Base-by-base conservation (phyloP, 2,888 invertebrate species). In the Eurois occulta region DNA sequence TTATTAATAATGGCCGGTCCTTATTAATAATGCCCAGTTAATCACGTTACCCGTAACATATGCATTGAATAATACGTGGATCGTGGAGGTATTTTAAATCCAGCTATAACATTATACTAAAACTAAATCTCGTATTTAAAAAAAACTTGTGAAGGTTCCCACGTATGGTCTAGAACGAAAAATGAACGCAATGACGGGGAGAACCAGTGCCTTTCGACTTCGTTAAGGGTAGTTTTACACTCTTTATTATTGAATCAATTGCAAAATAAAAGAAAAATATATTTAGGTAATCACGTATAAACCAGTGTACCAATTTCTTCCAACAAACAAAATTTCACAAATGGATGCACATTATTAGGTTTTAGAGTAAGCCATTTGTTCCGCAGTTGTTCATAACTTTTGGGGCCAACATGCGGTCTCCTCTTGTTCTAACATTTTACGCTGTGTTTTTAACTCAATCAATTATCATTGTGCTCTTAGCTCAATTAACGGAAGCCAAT, bases 251-350 rank as follows among this genome's bases (percentile, higher is more conserved):
- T 55, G 11, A 11, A 55, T 55, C 48, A 8, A 48, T 8, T 48
- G 24, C 55, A 55, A 55, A n/a, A 55, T 55, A 55, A 55, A 52
- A 52, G 18, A 52, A 24, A 55, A n/a, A n/a, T n/a, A 52, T 3
- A 10, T n/a, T 55, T n/a, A 55, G 4, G 13, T n/a, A n/a, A 13
- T n/a, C 13, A 55, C 55, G 11, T 11, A 55, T 55, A 55, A 55
- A 55, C 55, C 55, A 55, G 35, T 69, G 69, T 78, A 77, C 35
- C 69, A 77, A 78, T 78, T 78, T 35, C 52, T 46, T 28, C 8
- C 24, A 46, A 78, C 77, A 69, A 64, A 24, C 28, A 16, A 64
- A 48, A 66, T 76, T 66, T 48, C 60, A 62, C 48, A 77, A 52
- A 41, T 52, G 48, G n/a, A 16, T 77, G 67, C 48, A 62, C 6